A percentile compares a stretch with the other conserved stretches of the same genome.
These are phyloP conservation scores for Mastomys coucha DNA, from an alignment of 2,113 vertebrate species.

Conservation along the genomic window DNA sequence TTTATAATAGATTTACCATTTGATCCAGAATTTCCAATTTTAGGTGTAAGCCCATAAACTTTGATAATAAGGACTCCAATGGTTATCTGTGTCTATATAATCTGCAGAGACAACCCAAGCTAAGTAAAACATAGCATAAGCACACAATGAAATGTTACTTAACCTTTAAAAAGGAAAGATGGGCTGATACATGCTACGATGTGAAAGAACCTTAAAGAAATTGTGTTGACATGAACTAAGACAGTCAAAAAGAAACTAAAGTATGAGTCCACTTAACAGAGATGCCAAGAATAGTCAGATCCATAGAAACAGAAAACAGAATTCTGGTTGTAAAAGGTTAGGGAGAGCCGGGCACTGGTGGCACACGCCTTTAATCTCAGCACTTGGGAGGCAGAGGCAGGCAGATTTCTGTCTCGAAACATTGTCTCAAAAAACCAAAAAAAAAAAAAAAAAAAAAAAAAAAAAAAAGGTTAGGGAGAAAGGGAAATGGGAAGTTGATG, in stretches of 20 bases:
- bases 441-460: too few relatives aligned
- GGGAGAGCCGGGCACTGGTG: too few relatives aligned
- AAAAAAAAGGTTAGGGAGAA: background rate
- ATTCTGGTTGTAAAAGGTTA: background rate
- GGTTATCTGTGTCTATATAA: background rate
- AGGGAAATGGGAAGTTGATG: background rate
- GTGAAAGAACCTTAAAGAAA: background rate
- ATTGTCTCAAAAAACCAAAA: too few relatives aligned
- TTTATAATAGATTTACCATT: background rate
- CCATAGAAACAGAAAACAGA: background rate
- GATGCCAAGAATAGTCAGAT: background rate
- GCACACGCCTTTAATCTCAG: too few relatives aligned
- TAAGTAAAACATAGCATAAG: background rate
- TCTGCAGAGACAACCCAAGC: background rate
- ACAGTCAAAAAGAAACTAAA: background rate
- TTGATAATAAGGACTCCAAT: background rate
- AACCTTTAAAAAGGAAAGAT: background rate
- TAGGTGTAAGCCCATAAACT: background rate
- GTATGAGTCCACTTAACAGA: background rate
- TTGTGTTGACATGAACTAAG: background rate
- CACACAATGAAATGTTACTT: background rate
- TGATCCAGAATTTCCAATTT: conserved; percentile 1
- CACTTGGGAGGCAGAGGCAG: too few relatives aligned
- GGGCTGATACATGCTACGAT: background rate
- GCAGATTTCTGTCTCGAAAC: too few relatives aligned